Evolutionary conservation across 2,888 invertebrate genomes (phyloP), one percentile per base, ranked within the genome.

Genomic region (Rhyacophila evoluta): DNA sequence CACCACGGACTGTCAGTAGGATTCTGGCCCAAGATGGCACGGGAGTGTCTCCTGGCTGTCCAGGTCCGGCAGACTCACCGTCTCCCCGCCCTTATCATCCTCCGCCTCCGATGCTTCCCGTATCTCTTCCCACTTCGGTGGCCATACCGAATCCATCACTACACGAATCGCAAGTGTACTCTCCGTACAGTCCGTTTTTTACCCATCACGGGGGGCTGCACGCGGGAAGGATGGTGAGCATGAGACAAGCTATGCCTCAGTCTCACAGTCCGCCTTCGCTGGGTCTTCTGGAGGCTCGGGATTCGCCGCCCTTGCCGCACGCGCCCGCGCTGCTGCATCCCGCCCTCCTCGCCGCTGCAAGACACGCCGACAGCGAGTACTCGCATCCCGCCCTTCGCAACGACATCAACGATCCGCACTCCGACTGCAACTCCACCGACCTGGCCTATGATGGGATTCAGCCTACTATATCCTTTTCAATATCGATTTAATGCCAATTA

Each of bases 71-170:
- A 76, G 87, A 89, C 81, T 91, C 90, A 85, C 92, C 94, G 84
- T 94, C 95, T 75, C 94, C 95, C 82, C 92, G 95, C 85, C 92
- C 94, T 84, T 90, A 94, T 87, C 93, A 94, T 87, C 92, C 93
- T 85, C 92, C 92, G 84, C 95, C 95, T 75, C 95, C 96, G 78
- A 95, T 97, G 90, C 92, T 97, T 89, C 95, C 95, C 83, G 94
- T 94, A 83, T 95, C 96, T 85, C 91, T 98, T 87, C 97, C 98
- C 83, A 98, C 98, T 80, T 96, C 97, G 82, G 98, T 98, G 86
- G 98, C 98, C 86, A 98, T 98, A 87, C 96, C 98, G 80, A 98
- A 98, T 88, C 98, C 98, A 79, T 95, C 97, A 86, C 92, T 98
- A 84, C 97, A 97, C 91, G 96, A 97, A 91, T 96, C 96, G 87